Evolutionary conservation across 1,140 invertebrate species (phyloP).

Genomic region (Babylonia areolata): DNA sequence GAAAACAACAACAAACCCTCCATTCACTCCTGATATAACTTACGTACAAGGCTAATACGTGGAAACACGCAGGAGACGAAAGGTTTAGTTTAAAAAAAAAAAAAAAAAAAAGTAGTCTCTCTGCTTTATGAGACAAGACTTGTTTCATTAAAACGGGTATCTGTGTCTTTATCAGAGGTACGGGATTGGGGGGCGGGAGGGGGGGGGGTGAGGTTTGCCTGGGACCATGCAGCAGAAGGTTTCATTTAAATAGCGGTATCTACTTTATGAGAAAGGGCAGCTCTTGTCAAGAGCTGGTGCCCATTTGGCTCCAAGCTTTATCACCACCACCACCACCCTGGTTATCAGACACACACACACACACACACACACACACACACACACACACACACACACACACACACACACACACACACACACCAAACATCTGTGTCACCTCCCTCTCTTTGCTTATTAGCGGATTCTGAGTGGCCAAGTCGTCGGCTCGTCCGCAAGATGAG

Average conservation of each 20-base stretch:
- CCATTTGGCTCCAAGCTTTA: neutral
- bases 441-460: no score
- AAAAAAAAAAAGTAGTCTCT: neutral
- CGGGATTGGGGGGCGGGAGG: neutral
- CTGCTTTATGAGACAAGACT: neutral
- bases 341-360: no score
- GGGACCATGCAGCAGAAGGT: no score
- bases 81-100: neutral
- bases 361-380: no score
- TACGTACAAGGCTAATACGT: no score
- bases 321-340: neutral
- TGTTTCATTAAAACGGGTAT: slow-evolving; percentile 19
- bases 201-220: no score
- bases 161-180: neutral
- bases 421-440: neutral
- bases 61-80: neutral
- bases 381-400: no score
- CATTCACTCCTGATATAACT: no score
- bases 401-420: no score
- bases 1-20: no score
- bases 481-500: neutral
- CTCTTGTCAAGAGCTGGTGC: neutral
- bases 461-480: no score
- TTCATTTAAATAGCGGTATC: slow-evolving; percentile 17
- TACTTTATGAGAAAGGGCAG: slow-evolving; percentile 16